A percentile compares a stretch with the other conserved stretches of the same genome.
These are phyloP conservation scores for Strigamia transsilvanica DNA, from an alignment of 2,888 invertebrate genomes.

Conservation along the genomic window DNA sequence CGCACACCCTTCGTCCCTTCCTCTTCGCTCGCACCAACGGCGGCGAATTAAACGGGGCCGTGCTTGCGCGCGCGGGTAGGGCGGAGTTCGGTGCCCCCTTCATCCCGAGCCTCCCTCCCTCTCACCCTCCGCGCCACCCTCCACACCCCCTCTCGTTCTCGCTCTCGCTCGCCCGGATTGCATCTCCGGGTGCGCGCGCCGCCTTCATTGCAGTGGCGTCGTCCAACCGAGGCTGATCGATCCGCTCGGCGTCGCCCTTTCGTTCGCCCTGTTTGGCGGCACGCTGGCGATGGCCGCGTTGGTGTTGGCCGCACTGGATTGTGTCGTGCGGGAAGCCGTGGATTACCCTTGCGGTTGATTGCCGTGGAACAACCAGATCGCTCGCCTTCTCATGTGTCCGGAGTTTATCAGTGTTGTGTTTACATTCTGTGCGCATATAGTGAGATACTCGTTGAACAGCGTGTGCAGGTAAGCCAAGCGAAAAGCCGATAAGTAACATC, in stretches of 20 bases:
- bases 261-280: slow-evolving; percentile 5
- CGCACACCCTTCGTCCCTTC: neutral
- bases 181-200: slow-evolving; percentile 12
- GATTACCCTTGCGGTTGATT: neutral
- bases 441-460: neutral
- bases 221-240: slow-evolving; percentile 16
- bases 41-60: slow-evolving; percentile 19
- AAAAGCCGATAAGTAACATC: too few relatives aligned
- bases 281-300: slow-evolving; percentile 24
- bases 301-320: neutral
- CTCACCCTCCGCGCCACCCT: neutral
- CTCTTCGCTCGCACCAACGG: slow-evolving; percentile 1
- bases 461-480: neutral
- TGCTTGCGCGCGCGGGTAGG: slow-evolving; percentile 16
- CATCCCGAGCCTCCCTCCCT: neutral
- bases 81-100: slow-evolving; percentile 34
- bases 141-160: neutral
- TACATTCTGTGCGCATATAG: neutral
- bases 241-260: neutral
- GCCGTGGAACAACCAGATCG: neutral
- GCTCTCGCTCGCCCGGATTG: neutral
- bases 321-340: neutral
- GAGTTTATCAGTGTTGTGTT: slow-evolving; percentile 5
- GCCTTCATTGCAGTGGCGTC: slow-evolving; percentile 25
- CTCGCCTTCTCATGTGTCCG: neutral